Evolutionary conservation across 2,888 invertebrate genomes (phyloP).

Genomic region (Protula sp.): DNA sequence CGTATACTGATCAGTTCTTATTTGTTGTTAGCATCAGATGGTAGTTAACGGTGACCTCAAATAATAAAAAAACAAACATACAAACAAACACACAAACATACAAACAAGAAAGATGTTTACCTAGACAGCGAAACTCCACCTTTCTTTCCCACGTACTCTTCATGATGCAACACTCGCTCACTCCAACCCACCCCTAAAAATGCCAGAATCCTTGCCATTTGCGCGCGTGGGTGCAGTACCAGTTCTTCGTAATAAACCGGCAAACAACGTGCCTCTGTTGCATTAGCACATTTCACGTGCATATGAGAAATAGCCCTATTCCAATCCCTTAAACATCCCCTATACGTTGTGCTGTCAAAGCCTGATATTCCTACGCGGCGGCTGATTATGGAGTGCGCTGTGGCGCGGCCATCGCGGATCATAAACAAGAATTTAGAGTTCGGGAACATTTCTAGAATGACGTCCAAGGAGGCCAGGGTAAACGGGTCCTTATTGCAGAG

Average conservation of each 20-base stretch:
- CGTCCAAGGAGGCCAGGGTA: conserved; percentile 87
- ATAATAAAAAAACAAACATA: too few relatives aligned
- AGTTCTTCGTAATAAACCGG: conserved; percentile 91
- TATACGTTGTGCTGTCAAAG: conserved; percentile 57
- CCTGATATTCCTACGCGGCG: conserved; percentile 82
- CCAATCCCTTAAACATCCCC: background rate
- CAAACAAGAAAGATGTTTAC: conserved; percentile 59
- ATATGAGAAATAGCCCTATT: conserved; percentile 68
- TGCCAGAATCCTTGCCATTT: conserved; percentile 77
- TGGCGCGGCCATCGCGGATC: conserved; percentile 94
- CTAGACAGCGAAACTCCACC: conserved; percentile 90
- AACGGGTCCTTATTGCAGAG: conserved; percentile 98
- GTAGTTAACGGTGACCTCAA: background rate
- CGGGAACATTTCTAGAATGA: conserved; percentile 65
- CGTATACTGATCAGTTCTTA: too few relatives aligned
- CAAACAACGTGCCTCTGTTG: too few relatives aligned
- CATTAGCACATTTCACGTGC: too few relatives aligned
- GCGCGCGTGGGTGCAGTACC: conserved; percentile 80
- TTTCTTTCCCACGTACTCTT: conserved; percentile 86
- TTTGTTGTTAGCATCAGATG: background rate
- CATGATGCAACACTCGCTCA: conserved; percentile 90
- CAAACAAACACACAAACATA: too few relatives aligned
- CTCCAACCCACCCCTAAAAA: conserved; percentile 90
- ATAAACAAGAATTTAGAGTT: conserved; percentile 94
- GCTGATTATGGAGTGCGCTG: conserved; percentile 93